Base-by-base conservation (phyloP, 2,888 invertebrate species). In the Caenorhabditis becei region DNA sequence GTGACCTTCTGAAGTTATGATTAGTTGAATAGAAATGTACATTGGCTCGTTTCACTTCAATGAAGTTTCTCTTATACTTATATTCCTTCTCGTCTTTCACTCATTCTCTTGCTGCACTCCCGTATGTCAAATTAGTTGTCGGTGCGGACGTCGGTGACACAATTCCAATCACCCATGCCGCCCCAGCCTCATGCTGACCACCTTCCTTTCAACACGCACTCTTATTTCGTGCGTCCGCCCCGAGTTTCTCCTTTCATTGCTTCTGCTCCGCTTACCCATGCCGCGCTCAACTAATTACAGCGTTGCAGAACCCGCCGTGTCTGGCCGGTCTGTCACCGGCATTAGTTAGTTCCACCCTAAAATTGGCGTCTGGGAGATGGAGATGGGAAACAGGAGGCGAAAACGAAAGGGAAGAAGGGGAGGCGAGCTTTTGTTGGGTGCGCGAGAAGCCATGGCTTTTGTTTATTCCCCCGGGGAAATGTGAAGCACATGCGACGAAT, bases 401-500 rank as follows among this genome's bases (percentile, higher is more conserved):
- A 66, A 74, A 58, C 37, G 72, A 62, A 20, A 20, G 26, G 26
- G 74, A 37, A 35, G 59, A 65, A 53, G 63, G 66, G 51, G 63
- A 75, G 41, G 66, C 66, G 66, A 66, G 75, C 75, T 75, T 75
- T 75, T 75, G 75, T 75, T 75, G 75, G 75, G 75, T 75, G 75
- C 75, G 74, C 65, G 49, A 74, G 65, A 74, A 74, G 72, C 72
- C 65, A 65, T 72, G 72, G 78, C 78, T 78, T 78, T 78, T 78
- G 78, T 78, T 78, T 78, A 78, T 78, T 78, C 78, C 71, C 78
- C 78, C 35, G 65, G 69, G 78, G 78, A 71, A 71, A 78, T 71
- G 78, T 78, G 78, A 78, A 78, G 71, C 70, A 78, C 77, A 77
- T 70, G 77, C 70, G 65, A 78, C 70, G 78, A 78, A 78, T 78